Evolutionary conservation across 1,140 invertebrate genomes (phyloP).

Genomic region (Pygmarrhopalites habei): DNA sequence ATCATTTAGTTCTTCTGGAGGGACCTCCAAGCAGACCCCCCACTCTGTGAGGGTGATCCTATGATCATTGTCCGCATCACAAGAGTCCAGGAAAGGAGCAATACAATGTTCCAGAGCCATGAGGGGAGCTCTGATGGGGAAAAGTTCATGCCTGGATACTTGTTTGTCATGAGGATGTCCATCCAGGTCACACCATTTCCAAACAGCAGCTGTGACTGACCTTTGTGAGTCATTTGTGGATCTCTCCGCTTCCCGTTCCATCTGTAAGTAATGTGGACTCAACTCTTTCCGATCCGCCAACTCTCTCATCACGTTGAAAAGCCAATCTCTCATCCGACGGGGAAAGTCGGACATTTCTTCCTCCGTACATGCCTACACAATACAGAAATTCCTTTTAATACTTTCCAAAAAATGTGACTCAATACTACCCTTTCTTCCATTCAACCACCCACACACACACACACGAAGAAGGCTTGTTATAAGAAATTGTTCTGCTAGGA

Average conservation of each 20-base stretch:
- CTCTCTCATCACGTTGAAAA: conserved; percentile 93
- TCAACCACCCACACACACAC: too few species aligned
- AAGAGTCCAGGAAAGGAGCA: conserved; percentile 84
- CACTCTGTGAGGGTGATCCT: conserved; percentile 82
- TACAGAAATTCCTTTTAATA: too few species aligned
- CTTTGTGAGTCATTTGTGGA: conserved; percentile 63
- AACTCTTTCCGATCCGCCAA: conserved; percentile 81
- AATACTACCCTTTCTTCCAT: too few species aligned
- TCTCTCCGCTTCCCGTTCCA: conserved; percentile 78
- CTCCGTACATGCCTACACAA: conserved; percentile 59
- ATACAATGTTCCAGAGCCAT: conserved; percentile 91
- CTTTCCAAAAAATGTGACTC: too few species aligned
- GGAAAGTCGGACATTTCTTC: conserved; percentile 86
- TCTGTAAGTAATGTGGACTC: conserved; percentile 69
- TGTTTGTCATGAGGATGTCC: conserved; percentile 42
- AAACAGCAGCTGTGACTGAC: conserved; percentile 86
- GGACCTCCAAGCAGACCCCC: conserved; percentile 80
- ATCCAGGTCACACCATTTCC: conserved; percentile 95
- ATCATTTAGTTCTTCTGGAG: conserved; percentile 59
- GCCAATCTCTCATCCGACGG: conserved; percentile 89
- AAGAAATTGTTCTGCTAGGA: neutral
- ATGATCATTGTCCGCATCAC: conserved; percentile 79
- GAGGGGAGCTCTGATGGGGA: conserved; percentile 84
- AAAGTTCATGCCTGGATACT: conserved; percentile 68
- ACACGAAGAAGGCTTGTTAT: neutral